These are phyloP conservation scores for Lordiphosa collinella DNA, from an alignment of 1,140 invertebrate genomes.

Conservation along the genomic window DNA sequence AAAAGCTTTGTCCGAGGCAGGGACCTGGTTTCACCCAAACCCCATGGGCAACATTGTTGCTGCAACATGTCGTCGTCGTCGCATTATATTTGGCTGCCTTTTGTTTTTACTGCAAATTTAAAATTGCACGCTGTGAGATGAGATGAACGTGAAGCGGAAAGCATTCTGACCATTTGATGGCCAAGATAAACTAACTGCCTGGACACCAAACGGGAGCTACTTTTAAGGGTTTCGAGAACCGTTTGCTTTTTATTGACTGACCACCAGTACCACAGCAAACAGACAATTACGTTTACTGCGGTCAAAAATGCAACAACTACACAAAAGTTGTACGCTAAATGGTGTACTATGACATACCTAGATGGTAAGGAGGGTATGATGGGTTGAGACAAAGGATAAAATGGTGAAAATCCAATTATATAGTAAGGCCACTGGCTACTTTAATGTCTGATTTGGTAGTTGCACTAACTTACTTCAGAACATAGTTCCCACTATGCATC, in stretches of 20 bases:
- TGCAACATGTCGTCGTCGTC: constrained; percentile 42
- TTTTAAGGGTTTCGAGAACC: constrained; percentile 44
- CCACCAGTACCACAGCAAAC: constrained; percentile 43
- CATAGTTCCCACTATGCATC: too few species aligned
- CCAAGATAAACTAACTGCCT: constrained; percentile 46
- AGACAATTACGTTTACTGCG: constrained; percentile 74
- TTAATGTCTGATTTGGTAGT: too few species aligned
- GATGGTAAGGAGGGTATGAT: background rate
- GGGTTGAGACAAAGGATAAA: background rate
- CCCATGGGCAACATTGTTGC: constrained; percentile 53
- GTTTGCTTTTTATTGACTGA: constrained; percentile 67
- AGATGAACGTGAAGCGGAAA: background rate
- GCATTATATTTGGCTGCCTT: constrained; percentile 2
- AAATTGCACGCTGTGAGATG: constrained; percentile 11
- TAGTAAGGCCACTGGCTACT: too few species aligned
- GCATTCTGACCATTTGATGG: constrained; percentile 22
- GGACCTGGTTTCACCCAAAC: background rate
- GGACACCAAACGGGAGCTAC: constrained; percentile 31
- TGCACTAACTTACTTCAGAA: too few species aligned
- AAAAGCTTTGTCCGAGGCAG: constrained; percentile 24
- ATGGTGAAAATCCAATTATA: too few species aligned
- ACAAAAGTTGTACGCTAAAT: constrained; percentile 31
- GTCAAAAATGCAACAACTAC: constrained; percentile 62
- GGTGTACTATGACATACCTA: constrained; percentile 5
- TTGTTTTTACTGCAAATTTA: constrained; percentile 46